Conservation (phyloP, 2,797 vertebrate genomes). For the Sciurus vulgaris region DNA sequence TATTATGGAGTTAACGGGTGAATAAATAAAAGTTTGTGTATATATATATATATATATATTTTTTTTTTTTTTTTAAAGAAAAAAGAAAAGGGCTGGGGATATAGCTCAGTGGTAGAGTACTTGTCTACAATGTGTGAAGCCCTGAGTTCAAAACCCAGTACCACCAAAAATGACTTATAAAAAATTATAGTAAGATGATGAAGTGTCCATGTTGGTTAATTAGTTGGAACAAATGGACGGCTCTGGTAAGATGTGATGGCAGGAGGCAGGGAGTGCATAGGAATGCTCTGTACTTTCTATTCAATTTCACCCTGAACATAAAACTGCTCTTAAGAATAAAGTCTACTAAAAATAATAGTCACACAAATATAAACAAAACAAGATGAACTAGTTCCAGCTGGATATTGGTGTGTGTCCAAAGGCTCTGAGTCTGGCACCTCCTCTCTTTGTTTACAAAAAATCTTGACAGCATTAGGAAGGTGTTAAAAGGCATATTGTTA, state of each 20-base stretch:
- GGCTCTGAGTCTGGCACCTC: conserved; percentile 11
- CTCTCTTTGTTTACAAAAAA: conserved; percentile 66
- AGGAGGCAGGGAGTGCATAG: not conserved
- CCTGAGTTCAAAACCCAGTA: not conserved
- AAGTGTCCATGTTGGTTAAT: not conserved
- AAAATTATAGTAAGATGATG: not conserved
- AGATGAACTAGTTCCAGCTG: conserved; percentile 21
- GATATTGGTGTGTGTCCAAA: not conserved
- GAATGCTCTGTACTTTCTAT: conserved; percentile 37
- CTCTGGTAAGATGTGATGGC: not conserved
- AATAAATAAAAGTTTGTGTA: too few relatives aligned
- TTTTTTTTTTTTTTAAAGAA: too few relatives aligned
- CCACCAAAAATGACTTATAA: not conserved
- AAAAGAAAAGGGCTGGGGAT: not conserved
- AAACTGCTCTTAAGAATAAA: not conserved
- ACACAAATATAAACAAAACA: conserved; percentile 21
- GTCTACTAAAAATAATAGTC: conserved; percentile 1
- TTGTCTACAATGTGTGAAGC: not conserved
- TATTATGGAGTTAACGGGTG: too few relatives aligned
- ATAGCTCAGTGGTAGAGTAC: not conserved
- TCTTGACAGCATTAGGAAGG: not conserved
- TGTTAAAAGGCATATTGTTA: conserved; percentile 38
- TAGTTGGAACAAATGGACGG: not conserved
- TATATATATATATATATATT: too few relatives aligned
- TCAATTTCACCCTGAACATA: not conserved